A percentile compares a stretch with the other conserved stretches of the same genome.
These are phyloP conservation scores for Selene dorsalis DNA, from an alignment of 2,797 vertebrate genomes.

Conservation along the genomic window DNA sequence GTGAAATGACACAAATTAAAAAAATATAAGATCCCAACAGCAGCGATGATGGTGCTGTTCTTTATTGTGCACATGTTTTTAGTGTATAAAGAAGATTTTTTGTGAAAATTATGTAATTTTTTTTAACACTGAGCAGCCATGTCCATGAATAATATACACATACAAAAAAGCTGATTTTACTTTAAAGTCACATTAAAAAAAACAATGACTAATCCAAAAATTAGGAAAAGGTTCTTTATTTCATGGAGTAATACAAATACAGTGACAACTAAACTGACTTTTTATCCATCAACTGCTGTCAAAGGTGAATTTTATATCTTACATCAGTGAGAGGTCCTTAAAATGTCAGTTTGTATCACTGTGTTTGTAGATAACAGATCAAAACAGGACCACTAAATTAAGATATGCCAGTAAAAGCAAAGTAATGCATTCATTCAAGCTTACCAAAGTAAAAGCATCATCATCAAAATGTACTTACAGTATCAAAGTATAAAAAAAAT, in stretches of 20 bases:
- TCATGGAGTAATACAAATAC: not conserved
- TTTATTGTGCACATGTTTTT: conserved; percentile 1
- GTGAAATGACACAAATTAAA: conserved; percentile 54
- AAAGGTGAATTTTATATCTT: too few species aligned
- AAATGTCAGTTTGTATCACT: not conserved
- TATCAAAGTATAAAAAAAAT: not conserved
- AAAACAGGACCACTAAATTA: not conserved
- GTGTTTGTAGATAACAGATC: not conserved
- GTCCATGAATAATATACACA: not conserved
- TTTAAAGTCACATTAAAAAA: not conserved
- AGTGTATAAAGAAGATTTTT: not conserved
- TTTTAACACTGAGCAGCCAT: not conserved
- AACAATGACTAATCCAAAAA: not conserved
- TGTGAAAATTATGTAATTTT: not conserved
- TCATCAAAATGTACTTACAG: too few species aligned
- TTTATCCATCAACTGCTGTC: not conserved
- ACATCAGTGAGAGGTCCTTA: not conserved
- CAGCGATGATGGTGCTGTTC: conserved; percentile 4
- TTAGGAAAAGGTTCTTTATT: not conserved
- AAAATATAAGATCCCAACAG: conserved; percentile 27
- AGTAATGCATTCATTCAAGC: too few species aligned
- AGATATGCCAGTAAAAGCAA: not conserved
- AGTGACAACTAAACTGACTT: not conserved
- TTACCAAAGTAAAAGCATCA: too few species aligned
- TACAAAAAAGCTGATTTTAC: not conserved